phyloP scores from a whole-genome alignment of 2,797 vertebrate species.

The Garrulus glandarius region DNA sequence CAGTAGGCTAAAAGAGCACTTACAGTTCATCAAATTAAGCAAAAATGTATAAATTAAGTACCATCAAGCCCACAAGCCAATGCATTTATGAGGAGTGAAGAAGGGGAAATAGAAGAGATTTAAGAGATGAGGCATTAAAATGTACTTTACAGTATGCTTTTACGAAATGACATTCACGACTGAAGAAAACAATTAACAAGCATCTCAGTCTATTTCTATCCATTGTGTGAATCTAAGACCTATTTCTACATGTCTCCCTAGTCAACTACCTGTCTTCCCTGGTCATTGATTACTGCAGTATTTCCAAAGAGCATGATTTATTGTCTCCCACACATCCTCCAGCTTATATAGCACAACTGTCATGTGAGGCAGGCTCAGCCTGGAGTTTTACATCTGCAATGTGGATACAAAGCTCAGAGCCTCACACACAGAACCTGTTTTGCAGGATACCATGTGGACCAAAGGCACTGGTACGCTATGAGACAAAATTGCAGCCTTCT shows the following conservation, averaged over 20 bases:
- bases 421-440: background rate
- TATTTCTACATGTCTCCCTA: background rate
- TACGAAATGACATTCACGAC: background rate
- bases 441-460: background rate
- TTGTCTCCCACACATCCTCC: background rate
- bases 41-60: conserved; percentile 53
- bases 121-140: conserved; percentile 19
- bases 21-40: conserved; percentile 63
- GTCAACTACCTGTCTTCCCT: background rate
- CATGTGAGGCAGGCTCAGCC: background rate
- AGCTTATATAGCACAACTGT: background rate
- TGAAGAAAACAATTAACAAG: conserved; percentile 25
- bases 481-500: background rate
- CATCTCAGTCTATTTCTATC: background rate
- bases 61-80: conserved; percentile 42
- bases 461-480: background rate
- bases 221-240: background rate
- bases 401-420: background rate
- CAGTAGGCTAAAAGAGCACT: conserved; percentile 36
- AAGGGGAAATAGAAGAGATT: background rate
- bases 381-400: background rate
- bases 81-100: conserved; percentile 18
- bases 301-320: background rate
- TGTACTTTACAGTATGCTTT: background rate
- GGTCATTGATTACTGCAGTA: background rate